Evolutionary conservation across 2,888 invertebrate species (phyloP), one percentile per base, ranked within the genome.

Genomic region (Leucania comma): DNA sequence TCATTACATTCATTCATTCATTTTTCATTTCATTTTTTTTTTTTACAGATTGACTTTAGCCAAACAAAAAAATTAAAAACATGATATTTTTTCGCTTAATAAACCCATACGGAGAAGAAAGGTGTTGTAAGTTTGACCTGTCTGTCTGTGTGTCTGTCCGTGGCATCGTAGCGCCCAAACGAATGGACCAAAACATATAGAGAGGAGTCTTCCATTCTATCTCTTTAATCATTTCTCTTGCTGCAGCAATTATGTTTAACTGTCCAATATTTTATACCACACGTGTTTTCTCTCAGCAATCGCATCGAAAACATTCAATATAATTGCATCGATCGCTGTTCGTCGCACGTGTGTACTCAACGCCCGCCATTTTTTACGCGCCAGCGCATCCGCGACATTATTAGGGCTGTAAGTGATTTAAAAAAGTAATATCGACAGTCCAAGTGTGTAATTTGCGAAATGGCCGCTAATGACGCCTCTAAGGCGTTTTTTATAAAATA

Each of bases 361-460:
- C 66, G 32, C 51, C 53, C 64, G 48, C 57, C 48, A 69, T 80
- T 85, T 82, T 82, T 80, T 69, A 77, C 59, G 67, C 68, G 65
- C 65, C 57, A 66, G 48, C 61, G 57, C 79, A 61, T 72, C 64
- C 38, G 58, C 29, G 54, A 68, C 38, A 58, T 53, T 54, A 57
- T 67, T 72, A 83, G 68, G 77, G 72, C 32, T 82, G 74, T 58
- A 50, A 71, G 51, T 68, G 79, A 79, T 79, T 81, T 72, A 26
- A 77, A 64, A 70, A 68, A 54, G 53, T 53, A 73, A 72, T 79
- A 72, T 65, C 67, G 57, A 61, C 35, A 46, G 53, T 42, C 51
- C 29, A 50, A 68, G 78, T 62, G 32, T 57, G 81, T 65, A 65
- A 73, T 78, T 78, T 78, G 51, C 42, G 61, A 65, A 66, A 82